Base-by-base conservation (phyloP, 2,113 vertebrate genomes). In the Bubalus kerabau region DNA sequence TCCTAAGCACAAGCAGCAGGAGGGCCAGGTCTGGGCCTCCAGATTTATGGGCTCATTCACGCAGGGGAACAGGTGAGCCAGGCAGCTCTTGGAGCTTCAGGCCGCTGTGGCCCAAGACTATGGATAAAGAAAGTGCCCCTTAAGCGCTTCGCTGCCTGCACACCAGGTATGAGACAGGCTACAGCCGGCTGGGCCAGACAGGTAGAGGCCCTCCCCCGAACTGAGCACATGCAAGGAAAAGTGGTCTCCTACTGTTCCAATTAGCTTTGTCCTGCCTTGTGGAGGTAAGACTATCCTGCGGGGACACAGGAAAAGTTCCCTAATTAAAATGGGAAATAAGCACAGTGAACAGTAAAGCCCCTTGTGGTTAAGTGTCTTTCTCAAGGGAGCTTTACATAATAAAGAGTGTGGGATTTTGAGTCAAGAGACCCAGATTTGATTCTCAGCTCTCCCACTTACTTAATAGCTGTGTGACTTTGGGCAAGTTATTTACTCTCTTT, bases 301-400 rank as follows among this genome's bases (percentile, higher is more conserved):
- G 90, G 94, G 88, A 76, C 48, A 10, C 9, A 6, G 32, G 67
- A 48, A 90, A 64, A 81, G 52, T 56, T 71, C 92, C 87, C 96
- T 95, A 90, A 96, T 94, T 92, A 96, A 90, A 90, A 87, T 64
- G 97, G 97, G 98, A 98, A 98, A 98, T 97, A 98, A 98, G 98
- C 97, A 98, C 96, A 97, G 88, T 46, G 94, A 97, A 96, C 93
- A 95, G 97, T 96, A 71, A 96, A 95, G 86, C 93, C 93, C 95
- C 56, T 7, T 89, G 91, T 83, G 91, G 91, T 54, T 90, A 90
- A 95, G 92, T 67, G 89, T 93, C 96, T 95, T 81, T 88, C 95
- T 76, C 96, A 62, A 82, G 91, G 80, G 92, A 94, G 71, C 52
- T 62, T 76, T 67, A 23, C 52, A 74, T 52, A 88, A 82, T 57